Evolutionary conservation across 2,888 invertebrate species (phyloP).

Genomic region (Xestia sexstrigata): DNA sequence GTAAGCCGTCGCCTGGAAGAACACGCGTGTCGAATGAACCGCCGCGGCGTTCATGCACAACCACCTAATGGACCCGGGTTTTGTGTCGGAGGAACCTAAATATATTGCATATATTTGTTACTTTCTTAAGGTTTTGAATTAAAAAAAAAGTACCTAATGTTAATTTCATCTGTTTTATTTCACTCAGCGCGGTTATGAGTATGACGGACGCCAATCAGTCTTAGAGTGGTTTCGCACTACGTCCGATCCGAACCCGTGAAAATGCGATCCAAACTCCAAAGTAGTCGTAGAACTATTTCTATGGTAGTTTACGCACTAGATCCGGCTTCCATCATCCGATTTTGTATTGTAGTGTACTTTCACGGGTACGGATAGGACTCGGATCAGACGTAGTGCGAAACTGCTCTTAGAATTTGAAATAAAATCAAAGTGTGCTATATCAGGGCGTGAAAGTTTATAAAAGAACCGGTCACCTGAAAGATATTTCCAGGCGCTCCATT

Average conservation of each 20-base stretch:
- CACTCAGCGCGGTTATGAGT: neutral
- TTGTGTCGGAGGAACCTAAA: conserved; percentile 56
- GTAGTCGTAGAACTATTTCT: no score
- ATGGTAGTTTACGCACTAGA: no score
- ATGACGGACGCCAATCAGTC: no score
- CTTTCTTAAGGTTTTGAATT: conserved; percentile 24
- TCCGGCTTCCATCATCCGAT: no score
- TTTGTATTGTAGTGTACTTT: no score
- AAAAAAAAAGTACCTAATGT: conserved; percentile 14
- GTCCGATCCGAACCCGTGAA: no score
- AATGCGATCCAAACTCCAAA: no score
- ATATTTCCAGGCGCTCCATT: neutral
- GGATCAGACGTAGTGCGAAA: no score
- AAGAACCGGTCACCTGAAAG: neutral
- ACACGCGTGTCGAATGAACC: conserved; percentile 92
- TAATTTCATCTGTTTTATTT: conserved; percentile 21
- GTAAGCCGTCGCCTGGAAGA: conserved; percentile 79
- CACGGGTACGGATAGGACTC: no score
- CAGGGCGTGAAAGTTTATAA: no score
- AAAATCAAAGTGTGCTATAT: neutral
- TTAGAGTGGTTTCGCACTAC: no score
- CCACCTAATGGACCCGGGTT: conserved; percentile 93
- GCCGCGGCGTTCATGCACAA: conserved; percentile 92
- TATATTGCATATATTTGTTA: conserved; percentile 23
- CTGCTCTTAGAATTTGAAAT: no score